Base-by-base conservation (phyloP, 2,113 vertebrate genomes). In the Rousettus leschenaultii region DNA sequence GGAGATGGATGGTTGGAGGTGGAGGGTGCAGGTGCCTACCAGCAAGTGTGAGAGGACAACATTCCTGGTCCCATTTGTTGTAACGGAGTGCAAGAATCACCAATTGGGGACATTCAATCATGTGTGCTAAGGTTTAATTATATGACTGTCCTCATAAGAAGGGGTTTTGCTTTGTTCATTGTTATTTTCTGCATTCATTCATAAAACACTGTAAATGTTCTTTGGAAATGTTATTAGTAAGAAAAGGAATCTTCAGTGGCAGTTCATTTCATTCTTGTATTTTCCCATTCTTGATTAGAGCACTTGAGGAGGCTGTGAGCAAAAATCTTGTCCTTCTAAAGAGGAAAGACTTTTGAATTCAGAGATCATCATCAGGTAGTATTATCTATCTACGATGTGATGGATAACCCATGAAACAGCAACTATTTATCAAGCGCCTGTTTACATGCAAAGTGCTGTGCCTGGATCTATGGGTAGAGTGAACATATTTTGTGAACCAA, bases 1-100 rank as follows among this genome's bases (percentile, higher is more conserved):
- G 14, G 78, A 94, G 96, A 95, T 95, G 83, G 91, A 95, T 95
- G 65, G 75, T 3, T 7, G 68, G 89, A 89, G 65, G 8, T 48
- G 38, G 57, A 59, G 73, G 87, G 74, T 74, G 40, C 59, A 89
- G 40, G 26, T 33, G 9, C 57, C 57, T 66, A 43, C 68, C 19
- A 11, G 73, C 30, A 35, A 68, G 66, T 33, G 43, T 18, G 18
- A 59, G 45, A 77, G 61, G 35, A 65, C 73, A 33, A 53, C 91
- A 79, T 94, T 96, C 95, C 57, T 87, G 48, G 74, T 66, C 63
- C 91, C 73, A 15, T 84, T 83, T 93, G 97, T 97, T 98, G 93
- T 68, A 73, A 30, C 0, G 0, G 71, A 48, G 53, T 51, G 30
- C 40, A 51, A 43, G 74, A 65, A 73, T 75, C 90, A 87, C 66